Conservation (phyloP, 1,140 invertebrate species). For the Drosophila paulistorum region DNA sequence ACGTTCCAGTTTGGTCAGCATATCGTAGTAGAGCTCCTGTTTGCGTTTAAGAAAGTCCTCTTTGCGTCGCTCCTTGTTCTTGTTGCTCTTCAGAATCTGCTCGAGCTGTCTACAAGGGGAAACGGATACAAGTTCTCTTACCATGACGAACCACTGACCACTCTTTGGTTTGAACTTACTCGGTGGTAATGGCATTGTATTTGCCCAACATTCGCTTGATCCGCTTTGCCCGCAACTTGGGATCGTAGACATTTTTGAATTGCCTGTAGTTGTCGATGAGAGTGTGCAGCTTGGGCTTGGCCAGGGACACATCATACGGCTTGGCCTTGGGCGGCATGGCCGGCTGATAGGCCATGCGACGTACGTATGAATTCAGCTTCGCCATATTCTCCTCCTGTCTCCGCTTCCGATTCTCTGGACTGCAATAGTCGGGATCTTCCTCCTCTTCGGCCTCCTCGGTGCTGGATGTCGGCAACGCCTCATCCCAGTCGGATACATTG, state of each 20-base stretch:
- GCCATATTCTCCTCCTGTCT: conserved; percentile 56
- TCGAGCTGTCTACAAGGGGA: conserved; percentile 59
- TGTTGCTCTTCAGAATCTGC: conserved; percentile 65
- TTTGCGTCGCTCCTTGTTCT: conserved; percentile 63
- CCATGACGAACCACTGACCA: no score
- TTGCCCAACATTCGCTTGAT: conserved; percentile 65
- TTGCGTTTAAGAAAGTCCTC: conserved; percentile 74
- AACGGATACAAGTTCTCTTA: not conserved
- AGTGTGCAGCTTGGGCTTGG: conserved; percentile 46
- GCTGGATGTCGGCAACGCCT: conserved; percentile 59
- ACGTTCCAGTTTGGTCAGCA: conserved; percentile 72
- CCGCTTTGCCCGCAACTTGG: conserved; percentile 62
- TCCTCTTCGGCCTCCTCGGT: conserved; percentile 38
- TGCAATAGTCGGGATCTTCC: conserved; percentile 57
- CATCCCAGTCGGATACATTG: conserved; percentile 72
- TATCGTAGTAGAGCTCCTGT: conserved; percentile 75
- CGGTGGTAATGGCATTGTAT: conserved; percentile 68
- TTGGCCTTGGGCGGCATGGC: conserved; percentile 56
- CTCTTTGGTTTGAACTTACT: conserved; percentile 49
- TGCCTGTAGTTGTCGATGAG: conserved; percentile 57
- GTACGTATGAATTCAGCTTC: conserved; percentile 67
- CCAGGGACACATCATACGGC: conserved; percentile 53
- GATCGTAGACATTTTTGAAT: conserved; percentile 61
- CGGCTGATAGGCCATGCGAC: conserved; percentile 71
- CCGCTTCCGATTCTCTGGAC: conserved; percentile 50